These are phyloP conservation scores for Paguma larvata DNA, from an alignment of 2,797 vertebrate species.

Conservation along the genomic window DNA sequence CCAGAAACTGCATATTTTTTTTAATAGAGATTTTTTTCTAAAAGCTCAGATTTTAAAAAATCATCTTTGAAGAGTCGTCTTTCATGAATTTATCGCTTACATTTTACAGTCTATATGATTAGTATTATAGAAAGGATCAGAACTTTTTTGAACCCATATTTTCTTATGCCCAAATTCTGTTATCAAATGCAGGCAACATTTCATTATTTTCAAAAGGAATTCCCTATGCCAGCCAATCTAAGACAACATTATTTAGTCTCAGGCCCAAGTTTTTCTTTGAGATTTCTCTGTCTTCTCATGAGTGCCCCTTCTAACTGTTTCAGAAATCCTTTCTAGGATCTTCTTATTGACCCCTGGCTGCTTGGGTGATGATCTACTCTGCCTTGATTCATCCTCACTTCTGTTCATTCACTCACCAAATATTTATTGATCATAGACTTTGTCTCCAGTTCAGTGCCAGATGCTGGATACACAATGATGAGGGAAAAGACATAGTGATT, in stretches of 20 bases:
- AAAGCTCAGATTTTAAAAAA: background rate
- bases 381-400: background rate
- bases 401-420: background rate
- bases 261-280: background rate
- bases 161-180: conserved; percentile 20
- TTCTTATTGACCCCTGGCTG: background rate
- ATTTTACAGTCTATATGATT: background rate
- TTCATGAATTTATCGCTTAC: background rate
- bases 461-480: background rate
- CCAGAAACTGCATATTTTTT: background rate
- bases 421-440: background rate
- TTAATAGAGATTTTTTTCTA: background rate
- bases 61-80: background rate
- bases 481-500: background rate
- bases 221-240: background rate
- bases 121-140: background rate
- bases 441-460: background rate
- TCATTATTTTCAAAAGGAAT: conserved; percentile 55
- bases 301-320: background rate
- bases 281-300: background rate
- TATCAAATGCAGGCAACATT: background rate
- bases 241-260: background rate
- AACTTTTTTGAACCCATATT: background rate
- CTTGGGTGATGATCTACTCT: background rate
- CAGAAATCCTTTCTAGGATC: background rate